Base-by-base conservation (phyloP, 2,888 invertebrate species). In the Leptopilina myrica region DNA sequence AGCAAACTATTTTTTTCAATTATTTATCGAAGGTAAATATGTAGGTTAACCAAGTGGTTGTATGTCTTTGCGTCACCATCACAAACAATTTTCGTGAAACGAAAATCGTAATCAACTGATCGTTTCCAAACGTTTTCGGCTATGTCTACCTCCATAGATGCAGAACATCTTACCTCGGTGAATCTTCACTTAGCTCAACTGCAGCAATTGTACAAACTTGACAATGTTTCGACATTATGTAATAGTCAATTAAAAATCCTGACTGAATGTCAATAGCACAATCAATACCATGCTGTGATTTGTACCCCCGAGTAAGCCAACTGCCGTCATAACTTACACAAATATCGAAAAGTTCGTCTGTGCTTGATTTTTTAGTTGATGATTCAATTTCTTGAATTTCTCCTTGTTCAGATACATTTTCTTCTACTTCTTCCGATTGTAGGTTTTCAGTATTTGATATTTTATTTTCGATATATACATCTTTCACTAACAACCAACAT, bases 241-340 rank as follows among this genome's bases (percentile, higher is more conserved):
- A 77, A 66, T 76, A 84, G 49, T 84, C 85, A 11, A 82, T 69
- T 12, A 85, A 79, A 49, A 78, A 81, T 76, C 84, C 84, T 15
- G 84, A 83, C 64, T 76, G 62, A 26, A 80, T 53, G 20, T 80
- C 79, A 76, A 82, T 79, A 33, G 79, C 78, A 43, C 79, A 82
- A 20, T 81, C 80, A 4, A 14, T 7, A 2, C 11, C 5, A 12
- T 65, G 65, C 5, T 65, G 26, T 26, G 20, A 65, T 65, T 65
- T 65, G 65, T 65, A 65, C 1, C 65, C 65, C 6, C 65, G 65
- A 40, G 65, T 65, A 15, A 33, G 40, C 65, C 65, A 65, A 65
- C 65, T 65, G 65, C 33, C 65, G 40, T 26, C 15, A 15, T 40
- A 65, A 4, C 65, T 65, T n/a, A 65, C 65, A 26, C 33, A 26